These are phyloP conservation scores for Tragopan temminckii DNA, from an alignment of 2,797 vertebrate species.

Conservation along the genomic window DNA sequence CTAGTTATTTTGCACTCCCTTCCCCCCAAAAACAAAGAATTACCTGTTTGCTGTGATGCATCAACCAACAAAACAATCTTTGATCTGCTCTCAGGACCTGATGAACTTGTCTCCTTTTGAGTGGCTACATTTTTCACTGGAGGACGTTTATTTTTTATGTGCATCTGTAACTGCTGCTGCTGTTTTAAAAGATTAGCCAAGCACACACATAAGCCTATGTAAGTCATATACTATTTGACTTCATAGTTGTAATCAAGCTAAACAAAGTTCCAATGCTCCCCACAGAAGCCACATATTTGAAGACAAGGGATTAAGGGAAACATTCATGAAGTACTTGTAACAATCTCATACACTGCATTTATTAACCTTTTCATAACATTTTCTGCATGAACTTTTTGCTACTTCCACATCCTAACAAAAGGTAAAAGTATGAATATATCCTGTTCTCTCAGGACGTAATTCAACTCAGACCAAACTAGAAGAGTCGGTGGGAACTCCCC, in stretches of 20 bases:
- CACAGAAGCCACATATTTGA: not conserved
- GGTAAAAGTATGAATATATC: not conserved
- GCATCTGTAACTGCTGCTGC: conserved; percentile 85
- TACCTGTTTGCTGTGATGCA: conserved; percentile 93
- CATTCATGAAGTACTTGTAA: not conserved
- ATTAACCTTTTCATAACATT: not conserved
- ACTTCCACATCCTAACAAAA: not conserved
- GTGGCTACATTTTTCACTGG: conserved; percentile 93
- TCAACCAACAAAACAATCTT: conserved; percentile 96
- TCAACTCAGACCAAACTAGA: not conserved
- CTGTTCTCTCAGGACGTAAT: not conserved
- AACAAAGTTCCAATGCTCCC: not conserved
- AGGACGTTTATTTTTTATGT: conserved; percentile 89
- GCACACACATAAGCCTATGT: not conserved
- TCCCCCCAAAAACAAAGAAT: not conserved
- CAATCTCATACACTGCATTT: not conserved
- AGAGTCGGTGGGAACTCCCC: not conserved
- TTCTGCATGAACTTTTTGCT: not conserved
- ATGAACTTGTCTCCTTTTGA: conserved; percentile 94
- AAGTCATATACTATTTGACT: not conserved
- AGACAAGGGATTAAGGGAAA: not conserved
- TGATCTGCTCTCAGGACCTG: conserved; percentile 91
- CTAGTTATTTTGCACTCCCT: not conserved
- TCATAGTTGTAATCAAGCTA: not conserved
- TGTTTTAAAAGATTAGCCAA: conserved; percentile 55